A percentile compares a stretch with the other conserved stretches of the same genome.
These are phyloP conservation scores for Scotopteryx bipunctaria DNA, from an alignment of 2,888 invertebrate species.

Conservation along the genomic window DNA sequence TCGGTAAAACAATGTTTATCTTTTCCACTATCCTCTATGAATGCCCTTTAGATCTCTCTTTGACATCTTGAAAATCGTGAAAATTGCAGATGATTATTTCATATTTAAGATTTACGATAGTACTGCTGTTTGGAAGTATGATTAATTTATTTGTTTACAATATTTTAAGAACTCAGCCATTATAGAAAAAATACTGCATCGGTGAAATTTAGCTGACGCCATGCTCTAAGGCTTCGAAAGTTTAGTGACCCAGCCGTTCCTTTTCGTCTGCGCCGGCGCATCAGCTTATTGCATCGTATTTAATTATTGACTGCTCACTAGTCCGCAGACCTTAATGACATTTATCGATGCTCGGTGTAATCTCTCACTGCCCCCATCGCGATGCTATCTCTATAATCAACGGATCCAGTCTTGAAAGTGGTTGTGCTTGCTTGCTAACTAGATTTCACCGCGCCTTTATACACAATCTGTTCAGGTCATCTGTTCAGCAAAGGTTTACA, in stretches of 20 bases:
- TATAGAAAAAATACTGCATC: too few species aligned
- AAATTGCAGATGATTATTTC: too few species aligned
- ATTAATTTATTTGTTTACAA: too few species aligned
- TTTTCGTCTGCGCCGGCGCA: slow-evolving; percentile 5
- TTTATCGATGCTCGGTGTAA: slow-evolving; percentile 29
- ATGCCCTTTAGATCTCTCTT: too few species aligned
- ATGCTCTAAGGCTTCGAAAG: background rate
- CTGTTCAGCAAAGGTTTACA: background rate
- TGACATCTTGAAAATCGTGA: too few species aligned
- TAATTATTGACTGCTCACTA: slow-evolving; percentile 40
- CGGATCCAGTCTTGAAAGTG: slow-evolving; percentile 20
- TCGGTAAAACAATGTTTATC: too few species aligned
- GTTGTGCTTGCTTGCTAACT: slow-evolving; percentile 25
- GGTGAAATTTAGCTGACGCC: background rate
- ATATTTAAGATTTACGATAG: too few species aligned
- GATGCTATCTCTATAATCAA: slow-evolving; percentile 33
- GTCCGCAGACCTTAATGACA: slow-evolving; percentile 30
- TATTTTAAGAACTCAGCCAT: too few species aligned
- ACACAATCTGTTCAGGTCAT: background rate
- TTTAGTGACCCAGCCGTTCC: slow-evolving; percentile 8
- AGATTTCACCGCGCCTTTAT: slow-evolving; percentile 26
- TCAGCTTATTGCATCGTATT: slow-evolving; percentile 35
- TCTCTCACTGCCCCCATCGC: slow-evolving; percentile 33
- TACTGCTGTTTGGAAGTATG: too few species aligned
- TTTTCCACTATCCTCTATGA: too few species aligned